Evolutionary conservation across 1,140 invertebrate genomes (phyloP), one percentile per base, ranked within the genome.

Genomic region (Bombus confusus): DNA sequence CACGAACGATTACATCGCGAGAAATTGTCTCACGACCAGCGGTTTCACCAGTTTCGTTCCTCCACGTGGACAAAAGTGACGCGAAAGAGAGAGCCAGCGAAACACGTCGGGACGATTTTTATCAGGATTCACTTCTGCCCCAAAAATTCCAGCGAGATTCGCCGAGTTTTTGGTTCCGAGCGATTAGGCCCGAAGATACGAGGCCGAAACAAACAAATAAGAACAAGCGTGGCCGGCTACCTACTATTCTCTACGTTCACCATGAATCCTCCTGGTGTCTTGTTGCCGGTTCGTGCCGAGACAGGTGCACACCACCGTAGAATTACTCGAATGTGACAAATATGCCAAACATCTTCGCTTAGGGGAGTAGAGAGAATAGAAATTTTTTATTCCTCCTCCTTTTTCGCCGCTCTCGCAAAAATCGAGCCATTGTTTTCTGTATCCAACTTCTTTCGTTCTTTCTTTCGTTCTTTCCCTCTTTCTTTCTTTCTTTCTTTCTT

Each of bases 311-410:
- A 89, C 86, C 81, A 89, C 82, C 85, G 69, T 92, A 88, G 93
- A 94, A 95, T 95, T 94, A 94, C 93, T 94, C 91, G 92, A 92
- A 94, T 94, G 94, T 93, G 94, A 94, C 94, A 95, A 95, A 95
- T 94, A 93, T 89, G 93, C 86, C 85, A 92, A 94, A 93, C 91
- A 93, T 94, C 92, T 92, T 91, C 78, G 78, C 76, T 80, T 87
- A 84, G 88, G 86, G 78, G 82, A 76, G 66, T 59, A 13, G 57
- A 87, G 86, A 74, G 75, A 77, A 90, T 69, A 85, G 73, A 78
- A 52, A 85, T 74, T 78, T 76, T 77, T 87, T 81, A 82, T 80
- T 82, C 76, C 34, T 22, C 78, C 87, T 86, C 75, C 43, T 87
- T 88, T 86, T 75, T 80, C 72, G 71, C 64, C 62, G 73, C 75